Conservation (phyloP, 2,113 vertebrate species). For the Cariama cristata region DNA sequence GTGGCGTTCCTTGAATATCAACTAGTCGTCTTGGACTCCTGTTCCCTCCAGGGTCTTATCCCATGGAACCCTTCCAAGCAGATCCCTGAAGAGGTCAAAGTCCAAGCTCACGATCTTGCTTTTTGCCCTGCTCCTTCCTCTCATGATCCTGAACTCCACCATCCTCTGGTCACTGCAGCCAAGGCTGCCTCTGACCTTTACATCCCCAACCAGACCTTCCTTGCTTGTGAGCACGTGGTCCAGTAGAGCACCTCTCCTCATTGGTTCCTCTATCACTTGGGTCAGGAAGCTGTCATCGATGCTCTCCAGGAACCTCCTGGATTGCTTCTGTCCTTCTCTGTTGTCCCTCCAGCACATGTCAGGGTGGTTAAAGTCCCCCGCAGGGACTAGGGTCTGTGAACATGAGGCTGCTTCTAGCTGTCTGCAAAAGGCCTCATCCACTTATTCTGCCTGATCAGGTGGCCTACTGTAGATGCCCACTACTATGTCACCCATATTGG, state of each 20-base stretch:
- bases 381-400: not conserved
- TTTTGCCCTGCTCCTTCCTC: not conserved
- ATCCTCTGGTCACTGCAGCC: not conserved
- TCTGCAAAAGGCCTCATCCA: not conserved
- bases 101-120: not conserved
- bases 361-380: not conserved
- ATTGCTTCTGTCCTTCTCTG: not conserved
- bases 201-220: not conserved
- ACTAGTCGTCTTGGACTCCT: not conserved
- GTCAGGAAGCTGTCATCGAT: not conserved
- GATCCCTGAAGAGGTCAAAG: not conserved
- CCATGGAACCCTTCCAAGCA: not conserved
- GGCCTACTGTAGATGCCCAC: not conserved
- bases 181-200: not conserved
- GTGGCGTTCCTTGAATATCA: not conserved
- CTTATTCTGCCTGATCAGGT: not conserved
- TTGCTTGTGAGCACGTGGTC: not conserved
- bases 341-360: not conserved
- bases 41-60: not conserved
- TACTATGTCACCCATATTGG: not conserved
- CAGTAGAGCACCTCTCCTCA: not conserved
- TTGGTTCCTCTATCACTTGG: not conserved
- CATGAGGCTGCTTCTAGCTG: not conserved
- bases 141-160: not conserved
- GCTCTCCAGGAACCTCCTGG: not conserved